Evolutionary conservation across 2,797 vertebrate genomes (phyloP).

Genomic region (Notolepis coatsorum): DNA sequence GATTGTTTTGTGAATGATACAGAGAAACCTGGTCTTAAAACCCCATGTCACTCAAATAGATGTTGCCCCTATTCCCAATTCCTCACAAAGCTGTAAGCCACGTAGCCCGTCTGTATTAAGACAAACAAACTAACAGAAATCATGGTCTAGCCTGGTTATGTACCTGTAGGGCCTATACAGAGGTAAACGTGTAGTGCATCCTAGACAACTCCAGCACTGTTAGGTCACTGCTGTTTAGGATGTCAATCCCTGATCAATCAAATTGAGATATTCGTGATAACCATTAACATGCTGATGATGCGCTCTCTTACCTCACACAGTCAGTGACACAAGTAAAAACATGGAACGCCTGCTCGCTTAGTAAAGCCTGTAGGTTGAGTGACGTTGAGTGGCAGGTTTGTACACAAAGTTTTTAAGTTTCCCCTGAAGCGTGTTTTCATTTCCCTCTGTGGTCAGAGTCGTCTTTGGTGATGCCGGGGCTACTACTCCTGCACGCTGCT

Average conservation of each 20-base stretch:
- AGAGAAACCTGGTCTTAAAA: not conserved
- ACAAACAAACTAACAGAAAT: slow-evolving; percentile 24
- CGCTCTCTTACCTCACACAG: slow-evolving; percentile 8
- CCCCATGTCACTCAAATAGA: not conserved
- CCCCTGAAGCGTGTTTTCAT: slow-evolving; percentile 49
- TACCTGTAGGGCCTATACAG: too few species aligned
- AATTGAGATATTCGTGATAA: slow-evolving; percentile 34
- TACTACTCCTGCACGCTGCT: slow-evolving; percentile 76
- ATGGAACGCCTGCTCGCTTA: slow-evolving; percentile 22
- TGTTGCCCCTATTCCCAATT: not conserved
- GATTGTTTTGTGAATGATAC: too few species aligned
- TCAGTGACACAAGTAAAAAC: slow-evolving; percentile 31
- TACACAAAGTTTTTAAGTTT: slow-evolving; percentile 48
- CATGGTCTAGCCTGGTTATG: slow-evolving; percentile 17
- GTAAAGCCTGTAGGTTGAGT: slow-evolving; percentile 23
- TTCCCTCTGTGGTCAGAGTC: slow-evolving; percentile 81
- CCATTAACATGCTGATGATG: slow-evolving; percentile 12
- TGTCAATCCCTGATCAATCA: slow-evolving; percentile 23
- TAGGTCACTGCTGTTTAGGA: slow-evolving; percentile 19
- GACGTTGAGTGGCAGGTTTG: slow-evolving; percentile 48
- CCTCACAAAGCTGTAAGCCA: slow-evolving; percentile 11
- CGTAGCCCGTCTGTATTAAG: slow-evolving; percentile 10
- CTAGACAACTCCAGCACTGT: slow-evolving; percentile 22
- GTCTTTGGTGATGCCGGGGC: slow-evolving; percentile 87
- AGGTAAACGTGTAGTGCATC: too few species aligned